phyloP scores from a whole-genome alignment of 1,140 invertebrate genomes.

The Drosophila arawakana region DNA sequence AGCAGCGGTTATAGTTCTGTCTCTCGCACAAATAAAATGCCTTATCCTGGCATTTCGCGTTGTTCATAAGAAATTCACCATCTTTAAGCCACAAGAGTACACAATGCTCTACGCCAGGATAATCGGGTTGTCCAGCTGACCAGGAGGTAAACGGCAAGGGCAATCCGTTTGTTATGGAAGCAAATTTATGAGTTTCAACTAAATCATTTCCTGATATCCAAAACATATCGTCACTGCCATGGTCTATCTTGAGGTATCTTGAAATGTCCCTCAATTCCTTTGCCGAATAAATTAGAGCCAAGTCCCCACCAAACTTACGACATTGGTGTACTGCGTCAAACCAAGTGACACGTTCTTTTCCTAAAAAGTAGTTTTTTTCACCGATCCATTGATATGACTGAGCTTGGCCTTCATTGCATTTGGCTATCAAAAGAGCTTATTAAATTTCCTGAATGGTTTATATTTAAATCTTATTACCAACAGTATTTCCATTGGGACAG shows the following conservation, averaged over 20 bases:
- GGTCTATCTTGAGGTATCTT: neutral
- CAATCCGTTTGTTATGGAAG: too few species aligned
- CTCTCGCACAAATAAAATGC: too few species aligned
- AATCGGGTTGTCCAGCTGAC: too few species aligned
- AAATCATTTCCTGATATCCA: too few species aligned
- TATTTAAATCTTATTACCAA: conserved; percentile 1
- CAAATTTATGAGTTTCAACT: too few species aligned
- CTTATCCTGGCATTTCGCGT: too few species aligned
- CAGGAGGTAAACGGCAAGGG: too few species aligned
- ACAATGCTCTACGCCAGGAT: too few species aligned
- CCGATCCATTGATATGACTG: conserved; percentile 12
- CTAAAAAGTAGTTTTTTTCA: conserved; percentile 29
- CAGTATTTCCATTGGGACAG: conserved; percentile 7
- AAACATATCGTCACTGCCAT: neutral
- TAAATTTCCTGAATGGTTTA: neutral
- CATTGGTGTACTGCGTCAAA: conserved; percentile 29
- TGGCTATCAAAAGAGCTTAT: neutral
- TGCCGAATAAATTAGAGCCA: conserved; percentile 27
- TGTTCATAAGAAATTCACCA: too few species aligned
- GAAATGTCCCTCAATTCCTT: conserved; percentile 31
- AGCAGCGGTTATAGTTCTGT: too few species aligned
- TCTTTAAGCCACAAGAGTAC: too few species aligned
- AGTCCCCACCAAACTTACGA: conserved; percentile 25
- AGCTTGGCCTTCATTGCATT: neutral
- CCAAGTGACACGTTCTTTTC: conserved; percentile 10